Evolutionary conservation across 92 coral and sea anemone species (phyloP), one percentile per base, ranked within the genome.

Genomic region (Palythoa grandiflora): DNA sequence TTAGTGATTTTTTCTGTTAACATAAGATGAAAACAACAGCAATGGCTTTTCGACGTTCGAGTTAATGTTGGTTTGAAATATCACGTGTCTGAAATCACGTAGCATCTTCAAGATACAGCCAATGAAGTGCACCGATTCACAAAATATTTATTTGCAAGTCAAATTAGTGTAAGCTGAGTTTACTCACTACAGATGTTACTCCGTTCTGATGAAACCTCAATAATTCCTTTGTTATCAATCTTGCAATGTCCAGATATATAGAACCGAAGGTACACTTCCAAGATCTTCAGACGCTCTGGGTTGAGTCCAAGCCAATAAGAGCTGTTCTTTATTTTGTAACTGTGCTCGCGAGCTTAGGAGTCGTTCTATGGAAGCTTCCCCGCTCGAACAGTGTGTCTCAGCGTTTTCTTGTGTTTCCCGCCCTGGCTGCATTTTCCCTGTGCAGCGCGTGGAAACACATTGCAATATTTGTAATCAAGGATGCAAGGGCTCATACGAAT

Each of bases 331-430:
- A 93, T 84, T 59, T 87, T 10, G 53, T 79, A 15, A 78, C 79
- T 17, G 71, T 93, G 3, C 12, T 92, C 17, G 90, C 86, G 59
- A 89, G 96, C 76, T 51, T 91, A 14, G 54, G 70, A 13, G 77
- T 60, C 54, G 91, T 93, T 2, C 36, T 92, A 5, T 92, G 85
- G 92, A 94, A 89, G 74, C 40, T 92, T 44, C 80, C 83, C 13
- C 89, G 88, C 20, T 80, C 40, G 68, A 68, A 37, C 35, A 54
- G 84, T 7, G 68, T 79, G 51, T 84, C 87, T 11, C 86, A 60
- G 48, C 85, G 79, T 38, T 79, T 84, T 71, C 72, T 89, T 10
- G 68, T 91, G 65, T 71, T 90, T 54, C 84, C 88, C 39, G 73
- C 90, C 52, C 57, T 90, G 36, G 90, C 92, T 68, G 74, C 86